Base-by-base conservation (phyloP, 1,140 invertebrate species). In the Caenorhabditis brenneri region DNA sequence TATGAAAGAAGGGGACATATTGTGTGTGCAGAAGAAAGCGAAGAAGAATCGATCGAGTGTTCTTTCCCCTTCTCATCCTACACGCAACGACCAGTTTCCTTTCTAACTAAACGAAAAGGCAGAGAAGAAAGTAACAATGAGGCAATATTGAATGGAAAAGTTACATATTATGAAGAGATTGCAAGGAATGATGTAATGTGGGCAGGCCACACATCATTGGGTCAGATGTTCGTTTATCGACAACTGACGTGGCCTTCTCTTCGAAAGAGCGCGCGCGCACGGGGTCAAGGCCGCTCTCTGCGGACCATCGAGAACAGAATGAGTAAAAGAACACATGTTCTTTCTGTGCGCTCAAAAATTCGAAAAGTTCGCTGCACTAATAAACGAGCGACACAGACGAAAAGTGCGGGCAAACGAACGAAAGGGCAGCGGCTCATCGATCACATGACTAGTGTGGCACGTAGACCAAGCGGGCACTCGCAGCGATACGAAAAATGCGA, bases 41-140 rank as follows among this genome's bases (percentile, higher is more conserved):
- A 42, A 74, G 58, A 36, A 46, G 36, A 74, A 74, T 74, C 65
- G 65, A 74, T 42, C n/a, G 36, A 19, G 36, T 74, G 36, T 24
- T 74, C 36, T 74, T 74, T 36, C 16, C 19, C 31, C 36, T 33
- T 24, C 7, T 39, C 31, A 24, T 58, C 6, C 24, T 27, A 24
- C 65, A 65, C 22, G 31, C 29, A 65, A 65, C 65, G 22, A 42
- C 33, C 36, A 74, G 65, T 74, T 74, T 42, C 65, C 9, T 12
- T 5, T 12, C 6, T 19, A 1, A n/a, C 36, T 27, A 7, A 74
- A 74, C n/a, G 53, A 58, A 27, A n/a, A n/a, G n/a, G n/a, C n/a
- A 58, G 53, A 7, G 15, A 58, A 58, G 27, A 27, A 4, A 58
- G 10, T 9, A n/a, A n/a, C 48, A 3, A 19, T 42, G 15, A 27